A percentile compares a stretch with the other conserved stretches of the same genome.
Conservation (phyloP, 2,888 invertebrate species). For the Trilocha varians region DNA sequence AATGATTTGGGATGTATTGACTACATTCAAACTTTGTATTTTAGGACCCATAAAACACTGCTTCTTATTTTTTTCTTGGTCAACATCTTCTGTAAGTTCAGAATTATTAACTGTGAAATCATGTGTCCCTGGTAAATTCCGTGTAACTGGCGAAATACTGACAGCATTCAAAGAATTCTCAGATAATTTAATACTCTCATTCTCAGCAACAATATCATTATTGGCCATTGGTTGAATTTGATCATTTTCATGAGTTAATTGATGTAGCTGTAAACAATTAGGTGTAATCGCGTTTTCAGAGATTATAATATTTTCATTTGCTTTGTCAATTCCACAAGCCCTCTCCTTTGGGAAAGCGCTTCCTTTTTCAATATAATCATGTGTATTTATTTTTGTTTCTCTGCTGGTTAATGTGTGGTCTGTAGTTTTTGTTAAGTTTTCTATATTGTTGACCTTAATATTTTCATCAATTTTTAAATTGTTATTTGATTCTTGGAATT, state of each 20-base stretch:
- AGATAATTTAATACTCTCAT: not conserved
- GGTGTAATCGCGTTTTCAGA: not conserved
- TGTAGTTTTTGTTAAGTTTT: not conserved
- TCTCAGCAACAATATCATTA: not conserved
- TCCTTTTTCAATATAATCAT: not conserved
- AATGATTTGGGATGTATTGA: not conserved
- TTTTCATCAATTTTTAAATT: not conserved
- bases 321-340: not conserved
- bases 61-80: not conserved
- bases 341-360: not conserved
- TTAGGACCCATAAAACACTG: no score
- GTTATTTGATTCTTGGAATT: no score
- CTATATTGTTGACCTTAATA: not conserved
- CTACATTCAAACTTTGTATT: not conserved
- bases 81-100: not conserved
- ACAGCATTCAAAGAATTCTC: not conserved
- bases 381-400: not conserved
- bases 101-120: not conserved
- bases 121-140: no score
- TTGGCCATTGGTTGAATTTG: not conserved
- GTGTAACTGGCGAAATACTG: no score
- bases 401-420: not conserved
- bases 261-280: not conserved
- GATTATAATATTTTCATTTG: not conserved
- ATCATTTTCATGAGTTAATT: not conserved